Percentiles rank a stretch among this genome's conserved stretches.
Conservation (phyloP, 2,888 invertebrate genomes). For the Tipula unca region DNA sequence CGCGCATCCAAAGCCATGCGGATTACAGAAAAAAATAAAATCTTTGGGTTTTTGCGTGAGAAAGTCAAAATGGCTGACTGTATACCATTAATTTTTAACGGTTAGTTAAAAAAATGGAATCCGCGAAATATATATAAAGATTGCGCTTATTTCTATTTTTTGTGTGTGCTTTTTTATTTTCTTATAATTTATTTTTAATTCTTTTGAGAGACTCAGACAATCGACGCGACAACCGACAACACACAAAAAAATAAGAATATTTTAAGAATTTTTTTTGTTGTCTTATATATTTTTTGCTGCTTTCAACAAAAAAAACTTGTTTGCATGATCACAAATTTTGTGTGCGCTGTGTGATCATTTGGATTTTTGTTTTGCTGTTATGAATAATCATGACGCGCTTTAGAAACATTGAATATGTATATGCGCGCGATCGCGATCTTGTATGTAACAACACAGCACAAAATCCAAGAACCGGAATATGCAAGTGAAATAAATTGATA, state of each 20-base stretch:
- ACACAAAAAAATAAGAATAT: constrained; percentile 1
- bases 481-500: not conserved
- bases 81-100: not conserved
- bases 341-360: not conserved
- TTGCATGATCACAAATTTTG: constrained; percentile 14
- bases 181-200: constrained; percentile 1
- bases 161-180: not conserved
- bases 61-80: not conserved
- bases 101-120: constrained; percentile 8
- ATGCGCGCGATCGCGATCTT: not conserved
- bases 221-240: constrained; percentile 17
- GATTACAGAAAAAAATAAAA: not conserved
- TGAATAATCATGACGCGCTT: constrained; percentile 8
- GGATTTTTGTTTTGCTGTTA: not conserved
- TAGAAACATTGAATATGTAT: not conserved
- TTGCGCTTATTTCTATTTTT: not conserved
- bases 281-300: not conserved
- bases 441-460: not conserved
- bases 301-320: not conserved
- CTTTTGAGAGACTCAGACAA: constrained; percentile 8
- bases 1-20: not conserved
- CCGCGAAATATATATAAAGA: not conserved
- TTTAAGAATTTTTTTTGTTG: constrained; percentile 10
- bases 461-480: not conserved
- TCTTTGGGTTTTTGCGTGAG: not conserved